These are phyloP conservation scores for Dryococelus australis DNA, from an alignment of 2,888 invertebrate genomes.

Conservation along the genomic window DNA sequence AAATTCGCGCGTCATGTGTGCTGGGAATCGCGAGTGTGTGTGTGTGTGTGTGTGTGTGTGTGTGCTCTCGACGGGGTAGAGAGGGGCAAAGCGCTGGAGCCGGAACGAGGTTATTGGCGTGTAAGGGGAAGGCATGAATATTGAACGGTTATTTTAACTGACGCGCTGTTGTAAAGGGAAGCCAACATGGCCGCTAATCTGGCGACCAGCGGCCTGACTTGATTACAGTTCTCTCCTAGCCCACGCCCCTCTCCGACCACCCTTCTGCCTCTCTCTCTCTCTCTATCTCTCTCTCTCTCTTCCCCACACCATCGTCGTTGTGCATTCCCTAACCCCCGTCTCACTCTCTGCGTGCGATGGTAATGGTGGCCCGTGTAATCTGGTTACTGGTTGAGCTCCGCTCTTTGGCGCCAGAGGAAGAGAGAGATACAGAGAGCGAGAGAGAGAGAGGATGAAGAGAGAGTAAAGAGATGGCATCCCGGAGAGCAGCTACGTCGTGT, in stretches of 20 bases:
- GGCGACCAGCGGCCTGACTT: constrained; percentile 10
- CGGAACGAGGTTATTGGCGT: neutral
- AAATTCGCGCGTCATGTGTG: too few species aligned
- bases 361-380: neutral
- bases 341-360: neutral
- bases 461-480: neutral
- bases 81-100: neutral
- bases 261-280: neutral
- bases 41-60: too few species aligned
- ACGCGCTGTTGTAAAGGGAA: constrained; percentile 16
- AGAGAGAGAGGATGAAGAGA: neutral
- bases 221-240: neutral
- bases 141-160: constrained; percentile 16
- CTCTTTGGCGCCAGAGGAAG: constrained; percentile 8
- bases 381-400: neutral
- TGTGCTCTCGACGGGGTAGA: too few species aligned
- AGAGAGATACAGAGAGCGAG: neutral
- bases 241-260: neutral
- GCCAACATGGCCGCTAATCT: constrained; percentile 16
- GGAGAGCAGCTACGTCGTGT: neutral
- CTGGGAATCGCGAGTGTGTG: too few species aligned
- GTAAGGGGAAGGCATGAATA: constrained; percentile 16
- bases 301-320: neutral
- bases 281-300: neutral
- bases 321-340: neutral